A percentile compares a stretch with the other conserved stretches of the same genome.
These are phyloP conservation scores for Aegithalos caudatus DNA, from an alignment of 2,113 vertebrate species.

Conservation along the genomic window DNA sequence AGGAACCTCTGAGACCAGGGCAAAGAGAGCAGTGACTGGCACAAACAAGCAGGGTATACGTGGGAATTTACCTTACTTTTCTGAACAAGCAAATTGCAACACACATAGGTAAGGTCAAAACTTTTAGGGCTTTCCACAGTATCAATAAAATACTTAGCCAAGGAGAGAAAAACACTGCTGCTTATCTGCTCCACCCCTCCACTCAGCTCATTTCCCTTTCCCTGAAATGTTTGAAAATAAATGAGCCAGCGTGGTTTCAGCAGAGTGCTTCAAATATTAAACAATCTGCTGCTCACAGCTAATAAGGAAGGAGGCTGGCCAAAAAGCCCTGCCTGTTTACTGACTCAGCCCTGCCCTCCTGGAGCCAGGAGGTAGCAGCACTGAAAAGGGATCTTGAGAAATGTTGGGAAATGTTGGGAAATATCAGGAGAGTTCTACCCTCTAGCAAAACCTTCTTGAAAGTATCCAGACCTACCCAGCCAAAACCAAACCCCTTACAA, in stretches of 20 bases:
- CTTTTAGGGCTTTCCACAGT: not conserved
- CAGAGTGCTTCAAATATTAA: not conserved
- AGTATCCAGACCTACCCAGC: not conserved
- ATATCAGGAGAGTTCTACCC: not conserved
- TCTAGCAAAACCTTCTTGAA: not conserved
- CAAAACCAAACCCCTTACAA: not conserved
- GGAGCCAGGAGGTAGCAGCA: not conserved
- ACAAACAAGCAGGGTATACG: not conserved
- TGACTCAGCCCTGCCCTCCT: not conserved
- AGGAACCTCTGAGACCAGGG: not conserved
- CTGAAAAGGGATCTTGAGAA: not conserved
- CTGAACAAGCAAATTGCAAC: not conserved
- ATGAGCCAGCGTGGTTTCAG: not conserved
- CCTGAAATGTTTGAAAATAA: not conserved
- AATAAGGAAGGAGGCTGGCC: not conserved
- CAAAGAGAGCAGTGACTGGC: not conserved
- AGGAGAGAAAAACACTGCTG: not conserved
- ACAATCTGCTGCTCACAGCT: not conserved
- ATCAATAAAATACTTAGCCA: not conserved
- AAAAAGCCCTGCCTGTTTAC: not conserved
- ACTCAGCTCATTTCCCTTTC: not conserved
- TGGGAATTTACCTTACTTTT: not conserved
- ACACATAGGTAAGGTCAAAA: not conserved
- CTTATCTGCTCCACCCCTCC: not conserved
- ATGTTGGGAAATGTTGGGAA: not conserved